Percentiles rank a stretch among this genome's conserved stretches.
phyloP scores from a whole-genome alignment of 2,888 invertebrate species.

The Mechanitis messenoides region DNA sequence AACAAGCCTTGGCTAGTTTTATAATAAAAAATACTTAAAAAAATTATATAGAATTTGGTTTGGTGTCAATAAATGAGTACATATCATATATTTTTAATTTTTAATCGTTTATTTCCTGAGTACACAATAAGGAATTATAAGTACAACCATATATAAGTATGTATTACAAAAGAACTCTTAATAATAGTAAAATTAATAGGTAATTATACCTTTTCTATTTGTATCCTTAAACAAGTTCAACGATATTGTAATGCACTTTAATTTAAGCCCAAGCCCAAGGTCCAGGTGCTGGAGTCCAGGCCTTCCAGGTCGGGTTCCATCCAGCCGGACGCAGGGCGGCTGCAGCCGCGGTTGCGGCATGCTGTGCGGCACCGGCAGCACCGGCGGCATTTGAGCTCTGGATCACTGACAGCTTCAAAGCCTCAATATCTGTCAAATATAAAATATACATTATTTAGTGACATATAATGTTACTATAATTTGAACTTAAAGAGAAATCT shows the following conservation, averaged over 20 bases:
- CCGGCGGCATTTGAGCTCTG: constrained; percentile 77
- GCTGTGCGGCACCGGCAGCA: constrained; percentile 74
- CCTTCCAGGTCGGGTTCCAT: constrained; percentile 41
- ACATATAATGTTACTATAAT: too few relatives aligned
- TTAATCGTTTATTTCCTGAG: not conserved
- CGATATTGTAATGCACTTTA: not conserved
- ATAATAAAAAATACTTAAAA: too few relatives aligned
- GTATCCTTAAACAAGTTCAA: not conserved
- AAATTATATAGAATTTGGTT: too few relatives aligned
- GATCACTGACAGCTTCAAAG: constrained; percentile 77
- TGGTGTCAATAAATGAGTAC: too few relatives aligned
- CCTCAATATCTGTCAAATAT: constrained; percentile 67
- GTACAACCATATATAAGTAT: not conserved
- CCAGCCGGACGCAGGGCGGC: constrained; percentile 66
- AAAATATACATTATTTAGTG: too few relatives aligned
- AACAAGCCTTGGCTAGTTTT: too few relatives aligned
- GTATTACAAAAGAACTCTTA: not conserved
- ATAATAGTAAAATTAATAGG: too few relatives aligned
- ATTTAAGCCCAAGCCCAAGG: constrained; percentile 53
- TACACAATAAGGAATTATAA: not conserved
- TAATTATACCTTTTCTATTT: too few relatives aligned
- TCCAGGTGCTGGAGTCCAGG: constrained; percentile 39
- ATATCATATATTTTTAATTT: too few relatives aligned
- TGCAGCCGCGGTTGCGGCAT: constrained; percentile 77
- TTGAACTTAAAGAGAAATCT: constrained; percentile 4